Conservation (phyloP, 2,888 invertebrate genomes). For the Drosophila emarginata region DNA sequence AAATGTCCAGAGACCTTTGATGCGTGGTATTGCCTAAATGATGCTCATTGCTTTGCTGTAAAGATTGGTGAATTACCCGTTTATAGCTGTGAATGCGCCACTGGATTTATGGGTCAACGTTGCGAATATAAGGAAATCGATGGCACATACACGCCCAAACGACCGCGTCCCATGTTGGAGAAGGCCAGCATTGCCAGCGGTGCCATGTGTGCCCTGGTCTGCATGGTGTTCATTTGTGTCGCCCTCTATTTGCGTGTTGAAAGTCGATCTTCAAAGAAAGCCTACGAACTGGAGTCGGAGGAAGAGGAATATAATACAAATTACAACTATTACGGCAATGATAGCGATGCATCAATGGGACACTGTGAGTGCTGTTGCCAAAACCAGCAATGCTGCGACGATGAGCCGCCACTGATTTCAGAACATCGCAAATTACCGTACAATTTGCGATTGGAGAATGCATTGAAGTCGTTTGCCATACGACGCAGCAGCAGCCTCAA, state of each 20-base stretch:
- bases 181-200: constrained; percentile 92
- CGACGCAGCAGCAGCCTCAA: constrained; percentile 74
- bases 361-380: constrained; percentile 62
- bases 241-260: constrained; percentile 85
- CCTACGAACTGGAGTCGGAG: constrained; percentile 58
- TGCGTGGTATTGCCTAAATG: constrained; percentile 97
- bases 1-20: constrained; percentile 96
- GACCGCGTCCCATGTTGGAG: constrained; percentile 90
- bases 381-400: constrained; percentile 48
- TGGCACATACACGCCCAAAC: constrained; percentile 91
- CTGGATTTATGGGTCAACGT: constrained; percentile 96
- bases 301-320: constrained; percentile 36
- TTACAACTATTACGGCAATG: constrained; percentile 8
- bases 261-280: constrained; percentile 78
- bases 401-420: constrained; percentile 46
- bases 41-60: constrained; percentile 96
- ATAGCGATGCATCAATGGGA: constrained; percentile 26
- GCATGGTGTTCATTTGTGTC: constrained; percentile 85
- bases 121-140: constrained; percentile 98
- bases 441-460: constrained; percentile 69
- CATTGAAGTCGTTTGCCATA: constrained; percentile 71
- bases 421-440: constrained; percentile 60
- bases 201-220: constrained; percentile 86
- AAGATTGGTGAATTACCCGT: constrained; percentile 95
- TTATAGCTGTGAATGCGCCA: constrained; percentile 97